These are phyloP conservation scores for Leptura quadrifasciata DNA, from an alignment of 2,888 invertebrate species.

Conservation along the genomic window DNA sequence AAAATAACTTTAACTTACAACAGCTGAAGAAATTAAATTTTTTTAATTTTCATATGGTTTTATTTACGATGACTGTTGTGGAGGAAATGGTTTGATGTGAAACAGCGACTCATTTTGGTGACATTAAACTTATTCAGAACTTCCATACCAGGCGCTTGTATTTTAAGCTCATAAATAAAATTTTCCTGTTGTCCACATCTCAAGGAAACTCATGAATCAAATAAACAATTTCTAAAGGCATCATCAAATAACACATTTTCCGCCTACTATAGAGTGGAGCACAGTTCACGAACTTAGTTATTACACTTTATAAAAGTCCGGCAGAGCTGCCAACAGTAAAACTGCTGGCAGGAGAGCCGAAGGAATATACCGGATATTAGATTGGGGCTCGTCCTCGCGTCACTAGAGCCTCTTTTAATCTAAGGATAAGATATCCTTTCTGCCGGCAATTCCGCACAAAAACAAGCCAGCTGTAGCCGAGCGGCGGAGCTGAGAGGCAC, in stretches of 20 bases:
- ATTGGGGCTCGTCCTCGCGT: constrained; percentile 47
- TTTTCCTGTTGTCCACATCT: background rate
- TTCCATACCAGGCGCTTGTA: background rate
- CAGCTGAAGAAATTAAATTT: too few relatives aligned
- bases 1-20: too few relatives aligned
- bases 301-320: constrained; percentile 50
- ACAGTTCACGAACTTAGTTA: constrained; percentile 47
- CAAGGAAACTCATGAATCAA: constrained; percentile 36
- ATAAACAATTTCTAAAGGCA: constrained; percentile 49
- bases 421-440: constrained; percentile 50
- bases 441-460: constrained; percentile 2
- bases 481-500: constrained; percentile 19
- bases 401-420: constrained; percentile 51
- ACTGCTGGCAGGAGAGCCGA: constrained; percentile 22
- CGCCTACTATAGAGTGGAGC: constrained; percentile 40
- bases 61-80: too few relatives aligned
- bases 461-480: constrained; percentile 13
- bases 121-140: too few relatives aligned
- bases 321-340: constrained; percentile 28
- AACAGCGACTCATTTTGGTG: too few relatives aligned
- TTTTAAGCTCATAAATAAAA: background rate
- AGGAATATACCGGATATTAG: constrained; percentile 52
- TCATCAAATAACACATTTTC: constrained; percentile 50
- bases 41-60: too few relatives aligned
- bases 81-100: too few relatives aligned